Evolutionary conservation across 2,888 invertebrate genomes (phyloP).

Genomic region (Sacculina carcini): DNA sequence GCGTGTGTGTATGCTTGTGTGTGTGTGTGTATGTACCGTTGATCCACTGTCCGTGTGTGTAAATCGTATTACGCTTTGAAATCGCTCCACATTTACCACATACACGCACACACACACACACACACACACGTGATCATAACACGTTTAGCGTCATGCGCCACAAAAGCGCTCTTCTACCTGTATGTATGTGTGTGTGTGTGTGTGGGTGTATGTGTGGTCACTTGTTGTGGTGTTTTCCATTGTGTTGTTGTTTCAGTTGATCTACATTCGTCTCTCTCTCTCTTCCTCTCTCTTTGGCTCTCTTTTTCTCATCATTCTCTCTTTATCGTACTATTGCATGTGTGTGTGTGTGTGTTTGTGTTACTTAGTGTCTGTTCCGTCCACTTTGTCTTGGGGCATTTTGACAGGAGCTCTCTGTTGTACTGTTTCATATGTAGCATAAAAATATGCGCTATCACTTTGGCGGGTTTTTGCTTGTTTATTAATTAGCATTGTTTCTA

Average conservation of each 20-base stretch:
- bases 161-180: neutral
- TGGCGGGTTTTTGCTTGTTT: no score
- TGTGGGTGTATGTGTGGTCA: neutral
- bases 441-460: no score
- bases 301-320: neutral
- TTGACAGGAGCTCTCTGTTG: no score
- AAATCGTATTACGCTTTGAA: no score
- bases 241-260: neutral
- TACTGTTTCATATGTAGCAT: no score
- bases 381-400: neutral
- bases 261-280: conserved; percentile 3
- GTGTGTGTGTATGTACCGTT: neutral
- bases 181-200: conserved; percentile 4
- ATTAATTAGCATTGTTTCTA: no score
- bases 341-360: neutral
- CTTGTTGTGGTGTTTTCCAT: neutral
- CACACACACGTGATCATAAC: neutral
- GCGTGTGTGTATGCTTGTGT: neutral
- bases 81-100: no score
- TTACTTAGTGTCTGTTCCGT: neutral
- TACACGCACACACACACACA: neutral
- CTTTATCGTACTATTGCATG: neutral
- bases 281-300: conserved; percentile 4
- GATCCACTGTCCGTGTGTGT: neutral
- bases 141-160: no score